Evolutionary conservation across 1,140 invertebrate species (phyloP).

Genomic region (Muscidifurax raptorellus): DNA sequence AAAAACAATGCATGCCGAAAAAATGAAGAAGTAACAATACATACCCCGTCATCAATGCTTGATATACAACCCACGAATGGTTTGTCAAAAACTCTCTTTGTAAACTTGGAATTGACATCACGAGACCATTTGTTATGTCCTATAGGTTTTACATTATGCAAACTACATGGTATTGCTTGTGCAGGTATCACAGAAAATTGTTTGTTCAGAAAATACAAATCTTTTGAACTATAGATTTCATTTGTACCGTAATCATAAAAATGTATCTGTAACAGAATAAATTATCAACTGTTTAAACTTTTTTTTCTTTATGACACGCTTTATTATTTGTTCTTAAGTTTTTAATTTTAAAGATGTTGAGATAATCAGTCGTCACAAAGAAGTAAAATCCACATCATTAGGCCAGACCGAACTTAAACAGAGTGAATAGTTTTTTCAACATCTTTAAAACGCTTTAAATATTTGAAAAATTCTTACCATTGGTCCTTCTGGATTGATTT

Average conservation of each 20-base stretch:
- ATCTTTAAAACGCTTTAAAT: too few relatives aligned
- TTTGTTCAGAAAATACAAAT: slow-evolving; percentile 65
- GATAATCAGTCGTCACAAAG: too few relatives aligned
- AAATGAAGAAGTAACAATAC: slow-evolving; percentile 20
- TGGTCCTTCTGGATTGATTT: slow-evolving; percentile 60
- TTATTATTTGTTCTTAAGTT: too few relatives aligned
- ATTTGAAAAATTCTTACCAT: slow-evolving; percentile 56
- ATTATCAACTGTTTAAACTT: too few relatives aligned
- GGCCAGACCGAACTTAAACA: too few relatives aligned
- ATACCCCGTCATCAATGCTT: slow-evolving; percentile 55
- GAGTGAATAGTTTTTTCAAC: too few relatives aligned
- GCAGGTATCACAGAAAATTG: slow-evolving; percentile 64
- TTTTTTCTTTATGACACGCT: too few relatives aligned
- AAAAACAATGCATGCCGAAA: slow-evolving; percentile 37
- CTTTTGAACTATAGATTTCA: slow-evolving; percentile 57
- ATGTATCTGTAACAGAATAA: slow-evolving; percentile 60
- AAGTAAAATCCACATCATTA: too few relatives aligned
- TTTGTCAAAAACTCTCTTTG: slow-evolving; percentile 34
- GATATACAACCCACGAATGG: slow-evolving; percentile 57
- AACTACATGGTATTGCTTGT: slow-evolving; percentile 70
- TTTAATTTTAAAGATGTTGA: too few relatives aligned
- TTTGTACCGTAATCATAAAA: slow-evolving; percentile 72
- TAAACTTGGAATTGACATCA: slow-evolving; percentile 53
- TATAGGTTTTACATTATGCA: slow-evolving; percentile 63
- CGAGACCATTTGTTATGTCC: slow-evolving; percentile 57